phyloP scores from a whole-genome alignment of 2,113 vertebrate species.

The Antennarius striatus region DNA sequence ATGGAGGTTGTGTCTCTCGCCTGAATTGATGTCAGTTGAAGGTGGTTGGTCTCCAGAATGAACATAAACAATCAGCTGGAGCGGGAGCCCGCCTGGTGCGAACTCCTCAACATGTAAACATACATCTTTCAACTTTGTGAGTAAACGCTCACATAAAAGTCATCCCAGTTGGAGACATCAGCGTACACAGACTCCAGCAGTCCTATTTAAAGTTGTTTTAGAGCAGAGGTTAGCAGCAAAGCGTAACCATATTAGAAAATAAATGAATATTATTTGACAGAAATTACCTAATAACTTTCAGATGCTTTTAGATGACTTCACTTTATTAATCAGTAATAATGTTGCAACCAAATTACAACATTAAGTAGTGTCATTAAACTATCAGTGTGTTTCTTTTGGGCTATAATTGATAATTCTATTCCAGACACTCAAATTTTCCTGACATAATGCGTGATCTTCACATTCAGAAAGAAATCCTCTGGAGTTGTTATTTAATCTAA shows the following conservation, averaged over 20 bases:
- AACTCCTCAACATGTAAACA: slow-evolving; percentile 63
- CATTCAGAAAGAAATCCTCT: too few species aligned
- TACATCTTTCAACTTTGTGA: slow-evolving; percentile 45
- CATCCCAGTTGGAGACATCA: slow-evolving; percentile 16
- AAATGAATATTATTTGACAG: background rate
- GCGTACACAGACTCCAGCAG: background rate
- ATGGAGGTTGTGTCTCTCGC: slow-evolving; percentile 69
- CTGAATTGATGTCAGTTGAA: slow-evolving; percentile 62
- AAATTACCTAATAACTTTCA: background rate
- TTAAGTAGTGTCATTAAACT: background rate
- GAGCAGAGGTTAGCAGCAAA: background rate
- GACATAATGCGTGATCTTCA: too few species aligned
- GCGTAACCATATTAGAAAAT: background rate
- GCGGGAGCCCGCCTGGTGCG: slow-evolving; percentile 51
- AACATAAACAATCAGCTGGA: slow-evolving; percentile 71
- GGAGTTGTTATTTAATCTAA: too few species aligned
- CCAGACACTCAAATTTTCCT: background rate
- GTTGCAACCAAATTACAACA: background rate
- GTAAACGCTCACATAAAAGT: slow-evolving; percentile 31
- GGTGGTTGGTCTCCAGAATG: slow-evolving; percentile 68
- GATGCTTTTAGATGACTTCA: slow-evolving; percentile 6
- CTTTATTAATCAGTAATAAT: background rate
- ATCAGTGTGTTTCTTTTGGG: slow-evolving; percentile 12
- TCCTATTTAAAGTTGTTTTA: slow-evolving; percentile 9
- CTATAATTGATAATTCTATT: background rate